A percentile compares a stretch with the other conserved stretches of the same genome.
These are phyloP conservation scores for Nycticorax nycticorax DNA, from an alignment of 2,113 vertebrate species.

Conservation along the genomic window DNA sequence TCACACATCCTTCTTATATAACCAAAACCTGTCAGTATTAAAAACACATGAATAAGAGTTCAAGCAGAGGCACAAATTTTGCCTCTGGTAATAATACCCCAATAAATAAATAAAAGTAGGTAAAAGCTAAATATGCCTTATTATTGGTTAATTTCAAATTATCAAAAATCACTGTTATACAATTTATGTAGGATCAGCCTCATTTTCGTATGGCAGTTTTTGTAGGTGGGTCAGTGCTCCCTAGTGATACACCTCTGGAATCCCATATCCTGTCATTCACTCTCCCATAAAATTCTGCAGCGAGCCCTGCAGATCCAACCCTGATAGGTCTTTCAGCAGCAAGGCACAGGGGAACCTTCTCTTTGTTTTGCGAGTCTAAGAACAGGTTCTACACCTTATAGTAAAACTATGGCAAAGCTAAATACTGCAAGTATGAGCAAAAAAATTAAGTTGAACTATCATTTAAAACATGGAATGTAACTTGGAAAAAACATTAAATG, in stretches of 20 bases:
- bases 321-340: background rate
- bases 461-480: background rate
- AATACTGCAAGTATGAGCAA: background rate
- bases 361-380: background rate
- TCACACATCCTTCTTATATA: background rate
- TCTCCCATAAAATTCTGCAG: background rate
- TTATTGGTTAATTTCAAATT: background rate
- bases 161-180: background rate
- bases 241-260: background rate
- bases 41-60: background rate
- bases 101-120: background rate
- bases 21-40: background rate
- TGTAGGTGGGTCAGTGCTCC: background rate
- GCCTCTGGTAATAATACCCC: background rate
- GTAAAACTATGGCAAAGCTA: background rate
- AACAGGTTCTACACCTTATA: background rate
- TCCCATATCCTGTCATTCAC: background rate
- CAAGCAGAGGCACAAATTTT: background rate
- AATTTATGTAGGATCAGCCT: background rate
- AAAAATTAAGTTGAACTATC: background rate
- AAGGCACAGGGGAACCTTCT: background rate
- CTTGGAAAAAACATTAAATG: background rate
- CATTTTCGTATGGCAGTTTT: background rate
- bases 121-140: background rate
- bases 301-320: background rate